Percentiles rank a stretch among this genome's conserved stretches.
phyloP scores from a whole-genome alignment of 2,888 invertebrate genomes.

The Crossocerus cetratus region DNA sequence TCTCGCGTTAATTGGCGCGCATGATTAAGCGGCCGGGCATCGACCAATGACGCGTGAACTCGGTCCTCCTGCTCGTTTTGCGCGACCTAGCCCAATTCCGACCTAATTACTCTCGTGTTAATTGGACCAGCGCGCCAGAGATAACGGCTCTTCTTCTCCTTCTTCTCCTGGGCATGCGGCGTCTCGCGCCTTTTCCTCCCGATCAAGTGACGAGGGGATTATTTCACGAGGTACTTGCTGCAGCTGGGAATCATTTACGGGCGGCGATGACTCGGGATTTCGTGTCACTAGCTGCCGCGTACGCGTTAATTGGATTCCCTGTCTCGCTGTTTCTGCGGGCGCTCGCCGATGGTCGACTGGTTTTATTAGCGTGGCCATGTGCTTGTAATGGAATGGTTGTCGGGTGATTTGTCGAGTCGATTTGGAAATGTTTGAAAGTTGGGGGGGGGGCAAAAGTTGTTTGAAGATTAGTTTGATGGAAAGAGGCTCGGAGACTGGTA shows the following conservation, averaged over 20 bases:
- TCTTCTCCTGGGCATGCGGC: background rate
- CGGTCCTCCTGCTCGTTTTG: background rate
- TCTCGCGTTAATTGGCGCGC: conserved; percentile 59
- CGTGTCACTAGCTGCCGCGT: too few species aligned
- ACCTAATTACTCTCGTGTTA: background rate
- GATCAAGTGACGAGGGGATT: background rate
- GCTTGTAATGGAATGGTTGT: too few species aligned
- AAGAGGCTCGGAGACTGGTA: too few species aligned
- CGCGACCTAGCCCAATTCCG: conserved; percentile 3
- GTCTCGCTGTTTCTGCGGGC: background rate
- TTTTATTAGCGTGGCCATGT: too few species aligned
- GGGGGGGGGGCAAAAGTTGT: background rate
- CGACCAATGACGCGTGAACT: conserved; percentile 8
- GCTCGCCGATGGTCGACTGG: too few species aligned
- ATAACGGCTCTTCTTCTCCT: background rate
- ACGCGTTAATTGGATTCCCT: background rate
- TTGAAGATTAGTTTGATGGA: background rate
- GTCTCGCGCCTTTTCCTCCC: background rate
- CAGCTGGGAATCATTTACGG: background rate
- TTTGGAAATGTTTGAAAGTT: too few species aligned
- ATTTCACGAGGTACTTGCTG: background rate
- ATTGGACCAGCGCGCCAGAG: background rate
- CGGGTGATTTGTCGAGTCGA: too few species aligned
- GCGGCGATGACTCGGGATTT: background rate
- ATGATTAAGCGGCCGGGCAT: conserved; percentile 52